Evolutionary conservation across 2,888 invertebrate species (phyloP).

Genomic region (Thelaira solivaga): DNA sequence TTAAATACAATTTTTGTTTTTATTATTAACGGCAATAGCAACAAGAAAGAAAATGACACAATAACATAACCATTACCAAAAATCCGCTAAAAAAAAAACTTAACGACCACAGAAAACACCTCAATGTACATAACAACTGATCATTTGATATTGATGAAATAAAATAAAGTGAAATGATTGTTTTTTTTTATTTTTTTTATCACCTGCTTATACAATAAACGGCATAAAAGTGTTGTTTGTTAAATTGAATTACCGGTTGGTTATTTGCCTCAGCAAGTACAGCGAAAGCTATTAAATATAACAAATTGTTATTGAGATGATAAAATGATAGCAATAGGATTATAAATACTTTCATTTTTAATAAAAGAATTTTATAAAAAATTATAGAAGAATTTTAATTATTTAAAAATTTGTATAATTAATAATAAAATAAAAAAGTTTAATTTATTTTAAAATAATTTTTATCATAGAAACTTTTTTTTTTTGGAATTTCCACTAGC

Average conservation of each 20-base stretch:
- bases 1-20: too few species aligned
- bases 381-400: too few species aligned
- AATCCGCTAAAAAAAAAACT: background rate
- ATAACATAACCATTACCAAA: constrained; percentile 1
- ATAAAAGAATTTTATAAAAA: too few species aligned
- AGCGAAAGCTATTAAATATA: background rate
- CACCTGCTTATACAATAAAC: background rate
- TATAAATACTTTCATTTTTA: too few species aligned
- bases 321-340: too few species aligned
- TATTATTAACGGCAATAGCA: too few species aligned
- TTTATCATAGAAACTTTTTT: too few species aligned
- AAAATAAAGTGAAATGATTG: constrained; percentile 33
- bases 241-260: background rate
- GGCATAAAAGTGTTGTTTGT: background rate
- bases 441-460: too few species aligned
- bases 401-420: too few species aligned
- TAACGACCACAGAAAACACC: constrained; percentile 11
- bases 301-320: constrained; percentile 1
- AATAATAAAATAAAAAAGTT: too few species aligned
- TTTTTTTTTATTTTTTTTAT: background rate
- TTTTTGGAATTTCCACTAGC: too few species aligned
- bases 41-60: too few species aligned
- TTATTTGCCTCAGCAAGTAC: background rate
- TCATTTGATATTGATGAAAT: constrained; percentile 64
- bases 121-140: constrained; percentile 39